These are phyloP conservation scores for Himalopsyche anomala DNA, from an alignment of 2,888 invertebrate genomes.

Conservation along the genomic window DNA sequence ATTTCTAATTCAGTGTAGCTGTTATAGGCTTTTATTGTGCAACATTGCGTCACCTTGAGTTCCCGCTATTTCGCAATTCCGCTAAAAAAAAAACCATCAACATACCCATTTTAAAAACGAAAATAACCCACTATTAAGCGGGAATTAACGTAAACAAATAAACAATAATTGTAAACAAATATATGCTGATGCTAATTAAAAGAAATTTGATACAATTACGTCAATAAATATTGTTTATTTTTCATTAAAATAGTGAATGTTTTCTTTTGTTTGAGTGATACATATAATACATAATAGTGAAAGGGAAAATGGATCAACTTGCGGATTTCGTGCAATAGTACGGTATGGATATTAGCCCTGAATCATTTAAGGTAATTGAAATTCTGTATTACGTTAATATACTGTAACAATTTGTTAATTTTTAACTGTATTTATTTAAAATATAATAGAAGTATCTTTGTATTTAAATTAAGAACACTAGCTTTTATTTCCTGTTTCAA, in stretches of 20 bases:
- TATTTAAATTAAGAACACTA: too few species aligned
- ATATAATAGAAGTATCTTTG: too few species aligned
- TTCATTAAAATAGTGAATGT: background rate
- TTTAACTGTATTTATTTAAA: too few species aligned
- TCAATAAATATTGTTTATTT: background rate
- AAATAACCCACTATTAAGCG: background rate
- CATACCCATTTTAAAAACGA: background rate
- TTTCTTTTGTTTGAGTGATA: background rate
- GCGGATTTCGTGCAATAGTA: background rate
- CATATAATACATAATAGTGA: background rate
- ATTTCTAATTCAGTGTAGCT: background rate
- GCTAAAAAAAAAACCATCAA: background rate
- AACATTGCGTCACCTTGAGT: background rate
- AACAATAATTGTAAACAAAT: background rate
- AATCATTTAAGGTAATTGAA: constrained; percentile 23
- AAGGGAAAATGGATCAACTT: background rate
- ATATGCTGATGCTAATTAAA: background rate
- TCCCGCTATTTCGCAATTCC: constrained; percentile 15
- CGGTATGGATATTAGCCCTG: background rate
- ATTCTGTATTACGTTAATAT: background rate
- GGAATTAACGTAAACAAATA: background rate
- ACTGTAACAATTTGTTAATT: too few species aligned
- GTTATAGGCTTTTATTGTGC: background rate
- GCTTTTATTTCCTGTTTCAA: too few species aligned
- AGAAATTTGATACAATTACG: background rate